These are phyloP conservation scores for Philopedon plagiatum DNA, from an alignment of 2,888 invertebrate species.

Conservation along the genomic window DNA sequence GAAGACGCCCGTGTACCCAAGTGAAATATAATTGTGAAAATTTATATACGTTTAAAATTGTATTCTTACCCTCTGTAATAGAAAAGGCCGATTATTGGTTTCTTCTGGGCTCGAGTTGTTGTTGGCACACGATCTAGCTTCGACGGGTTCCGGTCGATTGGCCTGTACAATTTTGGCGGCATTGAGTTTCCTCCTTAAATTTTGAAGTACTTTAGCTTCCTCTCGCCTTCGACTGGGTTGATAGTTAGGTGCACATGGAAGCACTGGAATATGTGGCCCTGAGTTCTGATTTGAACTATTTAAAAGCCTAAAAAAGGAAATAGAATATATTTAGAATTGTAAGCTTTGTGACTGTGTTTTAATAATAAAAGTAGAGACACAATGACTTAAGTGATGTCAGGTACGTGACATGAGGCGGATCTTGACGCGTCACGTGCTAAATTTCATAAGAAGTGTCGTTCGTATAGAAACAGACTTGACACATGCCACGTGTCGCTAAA, in stretches of 20 bases:
- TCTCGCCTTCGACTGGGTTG: conserved; percentile 77
- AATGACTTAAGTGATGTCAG: too few relatives aligned
- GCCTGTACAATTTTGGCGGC: conserved; percentile 72
- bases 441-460: too few relatives aligned
- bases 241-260: conserved; percentile 69
- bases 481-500: too few relatives aligned
- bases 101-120: conserved; percentile 67
- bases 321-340: too few relatives aligned
- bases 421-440: too few relatives aligned
- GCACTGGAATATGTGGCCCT: conserved; percentile 66
- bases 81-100: conserved; percentile 78
- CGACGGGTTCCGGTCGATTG: conserved; percentile 67
- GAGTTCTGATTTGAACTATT: conserved; percentile 55
- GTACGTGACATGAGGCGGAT: too few relatives aligned
- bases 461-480: too few relatives aligned
- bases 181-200: conserved; percentile 78
- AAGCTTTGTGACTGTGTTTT: too few relatives aligned
- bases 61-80: conserved; percentile 72
- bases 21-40: too few relatives aligned
- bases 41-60: too few relatives aligned
- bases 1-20: too few relatives aligned
- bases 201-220: conserved; percentile 79
- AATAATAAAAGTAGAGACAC: too few relatives aligned
- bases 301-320: conserved; percentile 38
- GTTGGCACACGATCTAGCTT: conserved; percentile 60